Percentiles rank a stretch among this genome's conserved stretches.
These are phyloP conservation scores for Sminthurides aquaticus DNA, from an alignment of 2,888 invertebrate genomes.

Conservation along the genomic window DNA sequence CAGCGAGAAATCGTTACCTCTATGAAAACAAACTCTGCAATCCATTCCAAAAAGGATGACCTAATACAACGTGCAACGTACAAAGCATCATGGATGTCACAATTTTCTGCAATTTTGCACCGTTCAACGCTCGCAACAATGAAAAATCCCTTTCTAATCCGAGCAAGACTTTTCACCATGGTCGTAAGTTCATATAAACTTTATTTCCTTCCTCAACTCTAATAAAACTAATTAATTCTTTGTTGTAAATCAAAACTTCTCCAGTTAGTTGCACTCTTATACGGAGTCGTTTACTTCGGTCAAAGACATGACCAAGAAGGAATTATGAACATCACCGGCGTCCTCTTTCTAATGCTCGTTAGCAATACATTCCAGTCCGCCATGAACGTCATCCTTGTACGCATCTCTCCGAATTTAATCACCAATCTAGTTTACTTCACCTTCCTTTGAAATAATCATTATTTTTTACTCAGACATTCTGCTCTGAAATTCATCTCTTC, in stretches of 20 bases:
- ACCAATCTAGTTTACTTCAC: not conserved
- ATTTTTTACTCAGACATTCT: slow-evolving; percentile 6
- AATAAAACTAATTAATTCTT: not conserved
- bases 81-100: slow-evolving; percentile 77
- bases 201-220: not conserved
- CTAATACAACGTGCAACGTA: slow-evolving; percentile 53
- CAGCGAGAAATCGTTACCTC: not conserved
- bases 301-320: slow-evolving; percentile 76
- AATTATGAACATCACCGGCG: slow-evolving; percentile 90
- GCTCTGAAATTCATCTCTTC: slow-evolving; percentile 7
- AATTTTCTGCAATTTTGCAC: slow-evolving; percentile 83
- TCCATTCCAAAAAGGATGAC: slow-evolving; percentile 4
- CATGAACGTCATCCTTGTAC: slow-evolving; percentile 75
- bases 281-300: slow-evolving; percentile 79
- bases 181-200: slow-evolving; percentile 57
- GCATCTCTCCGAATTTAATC: not conserved
- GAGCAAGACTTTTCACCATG: slow-evolving; percentile 82
- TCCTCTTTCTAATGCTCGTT: slow-evolving; percentile 78
- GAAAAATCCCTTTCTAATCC: slow-evolving; percentile 82
- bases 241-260: not conserved
- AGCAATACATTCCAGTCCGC: slow-evolving; percentile 92
- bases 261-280: slow-evolving; percentile 80
- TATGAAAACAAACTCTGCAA: slow-evolving; percentile 1
- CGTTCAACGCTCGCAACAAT: slow-evolving; percentile 79
- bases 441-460: not conserved